phyloP scores from a whole-genome alignment of 2,113 vertebrate genomes.

The Zosterops pallidus region DNA sequence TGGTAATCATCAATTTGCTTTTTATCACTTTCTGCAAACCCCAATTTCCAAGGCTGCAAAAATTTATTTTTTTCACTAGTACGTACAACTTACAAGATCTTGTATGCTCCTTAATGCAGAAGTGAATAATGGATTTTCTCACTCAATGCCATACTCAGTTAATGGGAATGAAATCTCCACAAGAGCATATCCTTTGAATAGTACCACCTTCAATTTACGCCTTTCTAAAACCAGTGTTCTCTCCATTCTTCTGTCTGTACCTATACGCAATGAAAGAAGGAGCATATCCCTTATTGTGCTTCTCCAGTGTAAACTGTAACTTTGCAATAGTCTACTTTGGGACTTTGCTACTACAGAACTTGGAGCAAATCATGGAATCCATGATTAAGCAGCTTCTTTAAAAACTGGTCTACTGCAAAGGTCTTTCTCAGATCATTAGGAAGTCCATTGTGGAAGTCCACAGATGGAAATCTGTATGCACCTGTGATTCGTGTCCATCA shows the following conservation, averaged over 20 bases:
- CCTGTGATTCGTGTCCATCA: not conserved
- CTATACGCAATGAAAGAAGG: not conserved
- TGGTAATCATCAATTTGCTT: not conserved
- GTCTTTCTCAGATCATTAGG: not conserved
- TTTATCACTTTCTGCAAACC: not conserved
- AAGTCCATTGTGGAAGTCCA: not conserved
- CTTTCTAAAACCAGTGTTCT: not conserved
- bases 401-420: not conserved
- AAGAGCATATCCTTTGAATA: not conserved
- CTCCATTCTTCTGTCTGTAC: not conserved
- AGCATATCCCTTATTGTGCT: not conserved
- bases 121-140: not conserved
- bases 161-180: not conserved
- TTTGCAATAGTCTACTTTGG: not conserved
- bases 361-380: not conserved
- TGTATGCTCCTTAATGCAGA: not conserved
- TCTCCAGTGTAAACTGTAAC: not conserved
- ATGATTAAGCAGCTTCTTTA: not conserved
- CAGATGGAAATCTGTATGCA: not conserved
- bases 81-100: not conserved
- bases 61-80: not conserved
- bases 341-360: not conserved
- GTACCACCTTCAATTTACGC: not conserved
- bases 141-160: not conserved
- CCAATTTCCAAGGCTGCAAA: not conserved